Conservation (phyloP, 2,113 vertebrate genomes). For the Microtus pennsylvanicus region DNA sequence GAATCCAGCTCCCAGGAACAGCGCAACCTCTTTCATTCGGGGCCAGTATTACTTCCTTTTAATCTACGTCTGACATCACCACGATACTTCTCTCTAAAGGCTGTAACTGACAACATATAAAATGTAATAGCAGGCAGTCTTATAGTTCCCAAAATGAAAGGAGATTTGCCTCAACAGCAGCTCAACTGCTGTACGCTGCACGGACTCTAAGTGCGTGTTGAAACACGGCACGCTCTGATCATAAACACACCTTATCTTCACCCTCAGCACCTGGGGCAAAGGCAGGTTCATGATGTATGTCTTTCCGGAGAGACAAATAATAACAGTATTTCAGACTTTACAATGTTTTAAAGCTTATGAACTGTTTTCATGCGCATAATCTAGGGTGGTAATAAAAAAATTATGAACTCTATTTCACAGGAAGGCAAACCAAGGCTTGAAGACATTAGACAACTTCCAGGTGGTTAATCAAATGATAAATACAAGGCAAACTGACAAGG, state of each 20-base stretch:
- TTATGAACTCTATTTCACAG: constrained; percentile 3
- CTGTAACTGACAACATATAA: constrained; percentile 67
- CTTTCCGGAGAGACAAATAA: constrained; percentile 42
- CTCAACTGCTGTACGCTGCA: background rate
- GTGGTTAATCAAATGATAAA: background rate
- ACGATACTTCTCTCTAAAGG: constrained; percentile 44
- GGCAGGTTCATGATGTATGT: background rate
- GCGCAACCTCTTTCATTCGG: constrained; percentile 28
- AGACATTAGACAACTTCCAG: constrained; percentile 11
- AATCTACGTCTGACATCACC: constrained; percentile 66
- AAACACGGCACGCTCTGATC: constrained; percentile 21
- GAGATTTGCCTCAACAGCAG: constrained; percentile 44
- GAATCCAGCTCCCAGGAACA: background rate
- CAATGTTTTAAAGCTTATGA: constrained; percentile 16
- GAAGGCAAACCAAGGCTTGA: background rate
- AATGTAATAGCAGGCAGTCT: constrained; percentile 64
- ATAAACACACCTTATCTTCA: constrained; percentile 59
- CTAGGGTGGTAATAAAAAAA: constrained; percentile 8
- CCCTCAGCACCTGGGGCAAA: background rate
- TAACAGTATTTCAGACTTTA: constrained; percentile 3
- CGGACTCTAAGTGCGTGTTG: background rate
- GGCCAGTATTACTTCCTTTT: constrained; percentile 34
- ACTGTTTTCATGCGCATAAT: constrained; percentile 17
- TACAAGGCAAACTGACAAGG: background rate
- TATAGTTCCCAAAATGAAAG: constrained; percentile 65